Base-by-base conservation (phyloP, 2,797 vertebrate genomes). In the Acanthiza pusilla region DNA sequence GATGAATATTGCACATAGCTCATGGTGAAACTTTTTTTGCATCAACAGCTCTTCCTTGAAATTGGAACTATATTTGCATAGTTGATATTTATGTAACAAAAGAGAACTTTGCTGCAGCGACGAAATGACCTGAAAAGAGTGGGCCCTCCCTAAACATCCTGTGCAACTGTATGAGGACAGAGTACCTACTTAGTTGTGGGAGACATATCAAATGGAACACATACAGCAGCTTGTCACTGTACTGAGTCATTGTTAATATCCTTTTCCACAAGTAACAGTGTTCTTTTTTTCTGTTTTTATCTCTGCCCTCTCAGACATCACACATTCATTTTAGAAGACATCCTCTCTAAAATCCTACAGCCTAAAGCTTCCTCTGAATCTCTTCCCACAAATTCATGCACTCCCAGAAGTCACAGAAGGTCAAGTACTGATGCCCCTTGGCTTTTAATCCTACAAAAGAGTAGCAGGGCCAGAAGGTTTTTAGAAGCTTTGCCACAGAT, bases 371-470 rank as follows among this genome's bases (percentile, higher is more conserved):
- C 63, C 30, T 87, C 30, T 45, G 42, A 58, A 50, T 65, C 61
- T 83, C 36, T 74, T 30, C 30, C 42, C 12, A 34, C 34, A 85
- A 88, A 79, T 75, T 50, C 51, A 55, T 54, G 57, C n/a, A 61
- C 50, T 85, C 40, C 50, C 73, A 83, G 58, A 91, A 85, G 76
- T 61, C 72, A 17, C 47, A 74, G 23, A 62, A 88, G 89, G 88
- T 93, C 82, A 94, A 94, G 82, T 91, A 65, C 47, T 26, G 53
- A 55, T 42, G 26, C 29, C 65, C 62, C 58, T 47, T 60, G 60
- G 62, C 27, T 89, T 95, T 93, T 89, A 86, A 89, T 91, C 76
- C 79, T 65, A 73, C 42, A 67, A 70, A 88, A 86, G 88, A 63
- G 18, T 22, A 84, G 29, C 29, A 43, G 34, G 26, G 43, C 68